Evolutionary conservation across 2,113 vertebrate species (phyloP).

Genomic region (Melanerpes aurifrons): DNA sequence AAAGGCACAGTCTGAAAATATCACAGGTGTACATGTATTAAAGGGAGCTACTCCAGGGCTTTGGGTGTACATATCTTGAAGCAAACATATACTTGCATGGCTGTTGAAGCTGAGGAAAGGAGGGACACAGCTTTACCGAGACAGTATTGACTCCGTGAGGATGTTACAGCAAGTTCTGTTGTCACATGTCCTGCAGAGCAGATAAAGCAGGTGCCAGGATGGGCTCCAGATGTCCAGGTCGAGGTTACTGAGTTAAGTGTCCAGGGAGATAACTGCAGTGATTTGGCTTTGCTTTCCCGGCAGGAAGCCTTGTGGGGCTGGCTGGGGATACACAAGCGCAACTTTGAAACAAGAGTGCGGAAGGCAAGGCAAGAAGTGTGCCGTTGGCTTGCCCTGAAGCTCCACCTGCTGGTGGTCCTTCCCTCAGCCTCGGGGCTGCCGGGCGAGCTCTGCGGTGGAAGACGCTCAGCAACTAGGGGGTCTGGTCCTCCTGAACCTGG

Average conservation of each 20-base stretch:
- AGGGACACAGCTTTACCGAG: neutral
- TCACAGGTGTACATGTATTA: neutral
- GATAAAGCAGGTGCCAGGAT: neutral
- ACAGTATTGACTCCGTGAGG: rapidly evolving
- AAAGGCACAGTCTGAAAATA: no score
- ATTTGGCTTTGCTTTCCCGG: neutral
- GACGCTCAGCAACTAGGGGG: neutral
- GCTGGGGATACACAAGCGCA: rapidly evolving
- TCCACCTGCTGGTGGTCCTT: conserved; percentile 4
- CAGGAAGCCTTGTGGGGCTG: neutral
- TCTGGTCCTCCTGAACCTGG: neutral
- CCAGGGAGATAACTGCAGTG: no score
- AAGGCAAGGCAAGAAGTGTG: rapidly evolving
- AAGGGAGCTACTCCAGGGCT: rapidly evolving
- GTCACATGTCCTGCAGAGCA: rapidly evolving
- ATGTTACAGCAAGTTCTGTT: rapidly evolving
- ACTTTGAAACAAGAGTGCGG: rapidly evolving
- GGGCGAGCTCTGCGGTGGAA: neutral
- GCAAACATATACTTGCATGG: rapidly evolving
- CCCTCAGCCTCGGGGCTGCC: neutral
- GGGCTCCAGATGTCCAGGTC: rapidly evolving
- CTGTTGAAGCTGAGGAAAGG: neutral
- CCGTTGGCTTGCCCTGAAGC: neutral
- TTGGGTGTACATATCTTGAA: rapidly evolving
- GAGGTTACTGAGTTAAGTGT: no score